Evolutionary conservation across 2,113 vertebrate genomes (phyloP), one percentile per base, ranked within the genome.

Genomic region (Pionites leucogaster): DNA sequence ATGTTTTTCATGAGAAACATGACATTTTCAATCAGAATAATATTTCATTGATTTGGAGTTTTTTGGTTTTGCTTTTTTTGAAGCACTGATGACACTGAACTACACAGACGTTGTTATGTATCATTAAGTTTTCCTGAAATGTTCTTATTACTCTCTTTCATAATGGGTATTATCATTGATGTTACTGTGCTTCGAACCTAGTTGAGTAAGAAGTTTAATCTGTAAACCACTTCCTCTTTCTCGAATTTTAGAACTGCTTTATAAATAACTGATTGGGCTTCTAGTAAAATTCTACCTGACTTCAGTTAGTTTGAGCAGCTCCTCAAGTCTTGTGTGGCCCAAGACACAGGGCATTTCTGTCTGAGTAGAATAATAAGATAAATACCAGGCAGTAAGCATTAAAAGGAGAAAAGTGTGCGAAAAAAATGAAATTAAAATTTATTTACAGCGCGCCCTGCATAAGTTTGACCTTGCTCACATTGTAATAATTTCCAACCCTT

Each of bases 401-500:
- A 88, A 86, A 93, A 88, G 50, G 11, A 88, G 76, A 57, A 93
- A 93, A 78, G 10, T 0, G 4, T 79, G 57, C 41, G 72, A 93
- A 96, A 95, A 95, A 95, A 91, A 88, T 68, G 60, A 86, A 96
- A 91, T 53, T 5, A 94, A 86, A 69, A 89, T 76, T 82, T 86
- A 91, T 92, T 86, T 93, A 94, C 0, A 1, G 25, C 55, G 64
- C 50, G 37, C 14, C 19, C n/a, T 75, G 10, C 50, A 49, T 60
- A 55, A 63, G 20, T 41, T 74, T 87, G 81, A 91, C 93, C 93
- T 92, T 69, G 49, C 6, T 87, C 75, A 84, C 47, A 41, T 47
- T 92, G 77, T 91, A 95, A 92, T 86, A 1, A 39, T 68, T 95
- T 92, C 84, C 93, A 95, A 92, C 41, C 65, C 49, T 50, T 68